These are phyloP conservation scores for Mastomys coucha DNA, from an alignment of 2,113 vertebrate species.

Conservation along the genomic window DNA sequence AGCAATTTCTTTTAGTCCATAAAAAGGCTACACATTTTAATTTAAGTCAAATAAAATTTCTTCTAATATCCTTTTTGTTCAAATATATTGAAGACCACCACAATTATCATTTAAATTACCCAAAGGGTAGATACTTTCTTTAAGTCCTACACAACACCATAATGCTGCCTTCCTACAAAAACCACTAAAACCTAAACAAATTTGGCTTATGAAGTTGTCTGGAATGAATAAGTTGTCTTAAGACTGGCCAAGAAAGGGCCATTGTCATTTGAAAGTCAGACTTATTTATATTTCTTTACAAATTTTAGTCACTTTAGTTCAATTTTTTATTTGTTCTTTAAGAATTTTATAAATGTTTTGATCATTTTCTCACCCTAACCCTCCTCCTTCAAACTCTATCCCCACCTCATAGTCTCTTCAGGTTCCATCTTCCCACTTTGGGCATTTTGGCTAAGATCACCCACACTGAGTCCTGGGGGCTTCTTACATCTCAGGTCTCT, in stretches of 20 bases:
- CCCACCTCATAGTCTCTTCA: neutral
- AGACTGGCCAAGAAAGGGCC: constrained; percentile 9
- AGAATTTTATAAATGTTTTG: neutral
- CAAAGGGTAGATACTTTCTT: constrained; percentile 34
- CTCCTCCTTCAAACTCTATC: neutral
- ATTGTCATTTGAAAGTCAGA: constrained; percentile 19
- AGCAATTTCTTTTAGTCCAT: constrained; percentile 55
- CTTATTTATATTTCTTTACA: constrained; percentile 47
- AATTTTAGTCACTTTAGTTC: neutral
- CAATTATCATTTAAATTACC: constrained; percentile 32
- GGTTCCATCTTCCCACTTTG: too few relatives aligned
- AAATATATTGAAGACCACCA: constrained; percentile 52
- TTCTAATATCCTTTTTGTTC: constrained; percentile 9
- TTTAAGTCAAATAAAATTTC: constrained; percentile 50
- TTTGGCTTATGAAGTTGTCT: neutral
- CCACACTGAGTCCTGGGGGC: too few relatives aligned
- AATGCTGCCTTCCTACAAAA: neutral
- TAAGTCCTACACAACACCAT: neutral
- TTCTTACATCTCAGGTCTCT: too few relatives aligned
- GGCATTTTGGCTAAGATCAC: too few relatives aligned
- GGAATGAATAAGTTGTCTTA: neutral
- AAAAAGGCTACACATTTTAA: constrained; percentile 30
- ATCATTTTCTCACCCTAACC: neutral
- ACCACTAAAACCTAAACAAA: neutral
- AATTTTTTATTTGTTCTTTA: neutral